Evolutionary conservation across 2,113 vertebrate genomes (phyloP).

Genomic region (Sander lucioperca): DNA sequence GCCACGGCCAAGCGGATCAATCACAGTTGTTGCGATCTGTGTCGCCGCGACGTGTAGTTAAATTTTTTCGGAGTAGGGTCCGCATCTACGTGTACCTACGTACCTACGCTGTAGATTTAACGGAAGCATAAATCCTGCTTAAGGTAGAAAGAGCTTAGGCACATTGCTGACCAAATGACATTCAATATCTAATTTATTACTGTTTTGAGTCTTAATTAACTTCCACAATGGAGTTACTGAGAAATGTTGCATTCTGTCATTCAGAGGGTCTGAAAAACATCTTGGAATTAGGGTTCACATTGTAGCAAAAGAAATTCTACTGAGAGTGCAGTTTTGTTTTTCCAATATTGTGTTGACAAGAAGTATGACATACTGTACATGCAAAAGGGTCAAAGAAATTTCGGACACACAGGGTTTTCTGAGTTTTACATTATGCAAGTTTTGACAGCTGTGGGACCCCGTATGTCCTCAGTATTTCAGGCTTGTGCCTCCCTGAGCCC

Average conservation of each 20-base stretch:
- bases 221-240: neutral
- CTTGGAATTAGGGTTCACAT: neutral
- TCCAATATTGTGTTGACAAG: neutral
- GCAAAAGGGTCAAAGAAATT: conserved; percentile 4
- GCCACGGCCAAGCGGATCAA: no score
- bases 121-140: no score
- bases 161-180: conserved; percentile 12
- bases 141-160: neutral
- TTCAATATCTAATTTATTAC: conserved; percentile 7
- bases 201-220: conserved; percentile 27
- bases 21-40: no score
- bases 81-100: no score
- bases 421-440: neutral
- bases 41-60: no score
- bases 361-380: neutral
- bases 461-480: conserved; percentile 24
- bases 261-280: conserved; percentile 2
- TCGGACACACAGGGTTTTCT: neutral
- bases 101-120: no score
- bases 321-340: neutral
- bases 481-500: conserved; percentile 22
- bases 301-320: neutral
- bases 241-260: no score
- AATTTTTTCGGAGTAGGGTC: no score
- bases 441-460: conserved; percentile 47